Conservation (phyloP, 2,888 invertebrate genomes). For the Antheraea yamamai region DNA sequence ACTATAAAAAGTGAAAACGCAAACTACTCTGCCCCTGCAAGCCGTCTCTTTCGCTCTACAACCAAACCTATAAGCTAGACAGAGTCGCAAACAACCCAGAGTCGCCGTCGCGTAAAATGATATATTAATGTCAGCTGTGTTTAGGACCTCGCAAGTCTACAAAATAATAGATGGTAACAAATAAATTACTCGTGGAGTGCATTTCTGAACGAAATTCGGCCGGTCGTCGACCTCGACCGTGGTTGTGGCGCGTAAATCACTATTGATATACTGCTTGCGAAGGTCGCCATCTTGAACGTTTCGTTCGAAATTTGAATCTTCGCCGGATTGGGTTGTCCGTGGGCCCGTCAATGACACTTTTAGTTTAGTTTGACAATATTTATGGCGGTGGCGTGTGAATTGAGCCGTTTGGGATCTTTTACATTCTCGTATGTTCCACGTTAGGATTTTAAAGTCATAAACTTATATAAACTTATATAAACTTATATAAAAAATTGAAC, state of each 20-base stretch:
- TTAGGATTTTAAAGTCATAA: background rate
- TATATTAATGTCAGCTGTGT: slow-evolving; percentile 82
- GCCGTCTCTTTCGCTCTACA: slow-evolving; percentile 53
- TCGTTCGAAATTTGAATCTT: slow-evolving; percentile 78
- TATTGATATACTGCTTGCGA: slow-evolving; percentile 77
- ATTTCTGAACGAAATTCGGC: slow-evolving; percentile 80
- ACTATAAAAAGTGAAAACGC: slow-evolving; percentile 82
- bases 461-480: background rate
- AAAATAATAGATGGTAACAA: slow-evolving; percentile 82
- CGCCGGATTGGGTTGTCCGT: slow-evolving; percentile 63
- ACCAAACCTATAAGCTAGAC: slow-evolving; percentile 35
- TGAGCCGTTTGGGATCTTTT: slow-evolving; percentile 16
- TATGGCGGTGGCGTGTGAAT: slow-evolving; percentile 27
- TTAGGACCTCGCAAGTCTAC: slow-evolving; percentile 82
- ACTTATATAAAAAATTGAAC: background rate
- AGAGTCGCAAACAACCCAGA: slow-evolving; percentile 49
- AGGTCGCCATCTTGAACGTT: slow-evolving; percentile 79
- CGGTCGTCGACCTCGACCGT: slow-evolving; percentile 79
- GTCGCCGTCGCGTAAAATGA: slow-evolving; percentile 78
- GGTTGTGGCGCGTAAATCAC: slow-evolving; percentile 73
- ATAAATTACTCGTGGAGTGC: slow-evolving; percentile 80
- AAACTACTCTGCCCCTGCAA: slow-evolving; percentile 65
- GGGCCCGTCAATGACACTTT: slow-evolving; percentile 53
- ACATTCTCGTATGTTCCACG: background rate
- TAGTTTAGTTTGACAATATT: slow-evolving; percentile 39